Evolutionary conservation across 2,797 vertebrate genomes (phyloP), one percentile per base, ranked within the genome.

Genomic region (Ctenopoma multispine): DNA sequence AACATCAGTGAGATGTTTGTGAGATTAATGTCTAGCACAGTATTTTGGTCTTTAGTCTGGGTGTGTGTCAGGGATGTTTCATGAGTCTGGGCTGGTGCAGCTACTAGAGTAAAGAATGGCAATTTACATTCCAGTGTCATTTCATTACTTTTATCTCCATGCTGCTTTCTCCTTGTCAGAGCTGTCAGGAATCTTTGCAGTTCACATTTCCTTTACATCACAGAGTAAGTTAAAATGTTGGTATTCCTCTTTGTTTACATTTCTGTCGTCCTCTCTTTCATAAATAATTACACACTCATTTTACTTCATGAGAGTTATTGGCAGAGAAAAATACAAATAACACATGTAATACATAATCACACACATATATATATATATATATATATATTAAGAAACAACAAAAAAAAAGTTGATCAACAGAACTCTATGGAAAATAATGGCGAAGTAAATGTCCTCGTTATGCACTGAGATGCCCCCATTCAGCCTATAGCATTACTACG

Each of bases 51-150:
- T 31, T 14, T 40, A 40, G 63, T 20, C 41, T 36, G 24, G 41
- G 47, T 68, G 55, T 58, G 73, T 96, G 95, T 95, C 93, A 91
- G 93, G 91, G 94, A 94, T 95, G 94, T 95, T 96, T 95, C 93
- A 92, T 92, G 95, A 93, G 93, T 94, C 93, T 94, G 94, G 92
- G 95, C 94, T 91, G 92, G 56, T 84, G 71, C 79, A 86, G 74
- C 80, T 77, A 90, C 94, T 90, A 88, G 90, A 93, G 93, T 93
- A 90, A 95, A 96, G 95, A 96, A 95, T 95, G 94, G 92, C 95
- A 96, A 95, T 97, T 96, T 96, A 95, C 96, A 97, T 98, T 98
- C 95, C 96, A 93, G 93, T 96, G 96, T 96, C 96, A 96, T 96
- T 97, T 96, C 95, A 97, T 96, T 95, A 95, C 95, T 96, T 97